A percentile compares a stretch with the other conserved stretches of the same genome.
phyloP scores from a whole-genome alignment of 2,113 vertebrate species.

The Percopsis transmontana region DNA sequence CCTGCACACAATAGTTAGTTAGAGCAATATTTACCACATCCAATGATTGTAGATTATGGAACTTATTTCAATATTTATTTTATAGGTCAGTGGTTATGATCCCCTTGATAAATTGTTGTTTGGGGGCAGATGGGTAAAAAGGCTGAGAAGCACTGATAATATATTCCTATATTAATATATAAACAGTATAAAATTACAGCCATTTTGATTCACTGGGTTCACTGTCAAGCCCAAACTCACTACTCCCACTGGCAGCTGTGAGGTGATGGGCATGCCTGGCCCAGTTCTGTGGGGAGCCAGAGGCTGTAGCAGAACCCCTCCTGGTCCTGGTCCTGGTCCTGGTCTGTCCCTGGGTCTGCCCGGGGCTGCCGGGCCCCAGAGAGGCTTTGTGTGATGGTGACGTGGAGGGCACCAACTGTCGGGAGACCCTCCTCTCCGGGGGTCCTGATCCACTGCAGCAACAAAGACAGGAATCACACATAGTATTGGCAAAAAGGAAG shows the following conservation, averaged over 20 bases:
- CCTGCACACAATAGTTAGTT: too few species aligned
- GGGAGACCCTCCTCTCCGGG: conserved; percentile 19
- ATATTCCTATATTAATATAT: too few species aligned
- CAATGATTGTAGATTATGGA: too few species aligned
- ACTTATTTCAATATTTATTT: too few species aligned
- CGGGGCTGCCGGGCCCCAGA: conserved; percentile 2
- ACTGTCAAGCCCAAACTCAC: conserved; percentile 44
- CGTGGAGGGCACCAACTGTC: conserved; percentile 2
- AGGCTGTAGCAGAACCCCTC: conserved; percentile 12
- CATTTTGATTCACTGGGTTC: conserved; percentile 45
- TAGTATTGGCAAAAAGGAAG: background rate
- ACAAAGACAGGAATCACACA: background rate
- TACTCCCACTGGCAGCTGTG: conserved; percentile 49
- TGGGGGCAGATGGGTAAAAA: too few species aligned
- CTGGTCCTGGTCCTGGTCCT: background rate
- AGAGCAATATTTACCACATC: too few species aligned
- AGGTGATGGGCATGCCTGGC: conserved; percentile 9
- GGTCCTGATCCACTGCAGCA: conserved; percentile 26
- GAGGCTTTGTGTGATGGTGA: background rate
- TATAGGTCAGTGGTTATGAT: too few species aligned
- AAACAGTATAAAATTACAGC: too few species aligned
- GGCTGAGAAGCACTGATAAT: too few species aligned
- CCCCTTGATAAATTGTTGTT: too few species aligned
- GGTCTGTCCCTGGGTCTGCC: conserved; percentile 17
- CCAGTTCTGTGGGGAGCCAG: conserved; percentile 59